Evolutionary conservation across 2,797 vertebrate genomes (phyloP), one percentile per base, ranked within the genome.

Genomic region (Huso huso): DNA sequence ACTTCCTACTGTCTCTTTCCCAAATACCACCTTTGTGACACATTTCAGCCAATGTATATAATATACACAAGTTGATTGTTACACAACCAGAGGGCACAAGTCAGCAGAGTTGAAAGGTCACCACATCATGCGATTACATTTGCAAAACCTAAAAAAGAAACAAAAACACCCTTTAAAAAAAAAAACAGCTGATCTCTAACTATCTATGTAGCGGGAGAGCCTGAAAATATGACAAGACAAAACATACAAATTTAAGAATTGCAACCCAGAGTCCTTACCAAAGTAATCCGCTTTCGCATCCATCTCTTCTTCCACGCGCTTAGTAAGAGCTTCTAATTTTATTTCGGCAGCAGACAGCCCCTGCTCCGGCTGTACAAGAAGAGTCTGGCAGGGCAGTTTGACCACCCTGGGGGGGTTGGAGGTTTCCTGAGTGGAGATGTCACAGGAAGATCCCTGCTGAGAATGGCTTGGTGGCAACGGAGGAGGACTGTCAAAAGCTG

Each of bases 261-360:
- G 74, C 89, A 90, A 69, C 90, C 88, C 0, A 84, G 86, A 76
- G 60, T 64, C 81, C 93, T 95, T 91, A 99, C 96, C 96, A 49
- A 98, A 98, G 85, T 94, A 97, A 79, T 99, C 95, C 0, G 92
- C 90, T 80, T 93, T 95, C 0, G 88, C 83, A 70, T 95, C 94
- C 95, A 97, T 94, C 85, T 98, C 95, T 73, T 91, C 93, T 78
- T 96, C 95, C 86, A 98, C 85, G 0, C 89, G 91, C 70, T 95
- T 89, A 10, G 95, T 94, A 72, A 97, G 87, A 3, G 92, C 95
- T 87, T 98, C 95, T 82, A 98, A 76, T 76, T 97, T 96, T 76
- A 94, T 79, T 80, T 98, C 95, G 0, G 93, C 95, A 0, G 81
- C 78, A 0, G 93, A 93, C 0, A 88, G 89, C 49, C 90, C 89